Conservation (phyloP, 2,113 vertebrate genomes). For the Lipophrys pholis region DNA sequence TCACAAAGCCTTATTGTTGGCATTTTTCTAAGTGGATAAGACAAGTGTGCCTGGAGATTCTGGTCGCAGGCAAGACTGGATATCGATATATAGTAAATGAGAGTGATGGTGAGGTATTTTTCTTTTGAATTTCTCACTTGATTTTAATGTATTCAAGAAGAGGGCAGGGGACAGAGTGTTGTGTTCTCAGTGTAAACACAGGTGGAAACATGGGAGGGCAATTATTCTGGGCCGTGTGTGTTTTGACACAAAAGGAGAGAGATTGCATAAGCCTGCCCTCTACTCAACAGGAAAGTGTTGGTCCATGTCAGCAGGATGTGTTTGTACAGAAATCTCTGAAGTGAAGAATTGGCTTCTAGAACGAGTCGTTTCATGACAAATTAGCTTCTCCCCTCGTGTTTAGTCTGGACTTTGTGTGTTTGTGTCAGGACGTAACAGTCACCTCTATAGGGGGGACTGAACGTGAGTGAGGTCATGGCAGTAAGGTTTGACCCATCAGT, state of each 20-base stretch:
- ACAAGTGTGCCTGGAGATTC: conserved; percentile 30
- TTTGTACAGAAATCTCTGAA: conserved; percentile 50
- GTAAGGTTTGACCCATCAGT: conserved; percentile 41
- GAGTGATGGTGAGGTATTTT: conserved; percentile 4
- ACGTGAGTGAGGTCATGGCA: conserved; percentile 30
- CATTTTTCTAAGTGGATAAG: conserved; percentile 23
- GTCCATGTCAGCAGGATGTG: conserved; percentile 29
- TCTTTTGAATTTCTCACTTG: conserved; percentile 1
- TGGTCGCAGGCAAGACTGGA: conserved; percentile 42
- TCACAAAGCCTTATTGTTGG: conserved; percentile 20
- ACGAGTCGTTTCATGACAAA: conserved; percentile 13
- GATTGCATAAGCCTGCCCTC: conserved; percentile 29
- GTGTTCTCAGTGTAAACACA: conserved; percentile 52
- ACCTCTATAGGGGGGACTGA: conserved; percentile 16
- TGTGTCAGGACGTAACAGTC: conserved; percentile 3
- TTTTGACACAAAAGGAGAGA: conserved; percentile 56
- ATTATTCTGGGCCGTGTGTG: conserved; percentile 36
- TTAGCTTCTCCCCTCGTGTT: conserved; percentile 33
- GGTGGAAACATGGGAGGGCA: conserved; percentile 17
- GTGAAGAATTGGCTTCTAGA: conserved; percentile 31
- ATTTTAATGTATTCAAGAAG: conserved; percentile 27
- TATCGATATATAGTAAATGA: conserved; percentile 11
- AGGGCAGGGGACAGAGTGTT: background rate
- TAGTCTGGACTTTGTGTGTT: conserved; percentile 39
- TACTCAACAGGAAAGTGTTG: conserved; percentile 36